Conservation (phyloP, 1,140 invertebrate species). For the Bombus fervidus region DNA sequence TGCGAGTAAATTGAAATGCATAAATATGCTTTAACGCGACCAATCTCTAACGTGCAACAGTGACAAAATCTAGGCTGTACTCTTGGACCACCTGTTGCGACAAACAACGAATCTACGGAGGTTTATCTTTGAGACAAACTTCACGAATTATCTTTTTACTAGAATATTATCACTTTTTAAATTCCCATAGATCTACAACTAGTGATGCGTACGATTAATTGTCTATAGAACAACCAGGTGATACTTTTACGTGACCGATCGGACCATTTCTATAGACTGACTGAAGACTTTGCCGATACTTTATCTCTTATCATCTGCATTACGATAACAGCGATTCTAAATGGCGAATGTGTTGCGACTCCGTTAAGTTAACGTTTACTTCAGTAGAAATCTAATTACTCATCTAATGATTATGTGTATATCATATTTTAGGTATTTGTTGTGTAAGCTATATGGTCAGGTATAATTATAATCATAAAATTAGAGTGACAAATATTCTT, state of each 20-base stretch:
- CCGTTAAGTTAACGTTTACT: neutral
- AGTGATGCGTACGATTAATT: neutral
- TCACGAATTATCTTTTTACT: neutral
- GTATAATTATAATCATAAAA: neutral
- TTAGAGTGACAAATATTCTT: neutral
- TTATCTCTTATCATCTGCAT: conserved; percentile 69
- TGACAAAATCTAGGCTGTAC: neutral
- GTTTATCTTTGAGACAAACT: conserved; percentile 7
- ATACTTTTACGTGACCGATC: conserved; percentile 9
- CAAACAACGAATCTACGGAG: conserved; percentile 29
- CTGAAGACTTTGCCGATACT: conserved; percentile 45
- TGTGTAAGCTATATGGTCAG: neutral
- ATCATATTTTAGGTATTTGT: too few relatives aligned
- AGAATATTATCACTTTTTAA: neutral
- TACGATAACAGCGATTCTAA: conserved; percentile 66
- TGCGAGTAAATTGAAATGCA: neutral
- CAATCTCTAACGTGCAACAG: neutral
- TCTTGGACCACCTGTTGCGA: conserved; percentile 61
- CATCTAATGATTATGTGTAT: neutral
- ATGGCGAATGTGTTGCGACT: neutral
- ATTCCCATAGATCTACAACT: neutral
- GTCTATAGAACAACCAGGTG: neutral
- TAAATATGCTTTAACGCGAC: neutral
- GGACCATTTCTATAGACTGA: conserved; percentile 25
- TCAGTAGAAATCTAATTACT: neutral